Base-by-base conservation (phyloP, 2,113 vertebrate genomes). In the Uria lomvia region DNA sequence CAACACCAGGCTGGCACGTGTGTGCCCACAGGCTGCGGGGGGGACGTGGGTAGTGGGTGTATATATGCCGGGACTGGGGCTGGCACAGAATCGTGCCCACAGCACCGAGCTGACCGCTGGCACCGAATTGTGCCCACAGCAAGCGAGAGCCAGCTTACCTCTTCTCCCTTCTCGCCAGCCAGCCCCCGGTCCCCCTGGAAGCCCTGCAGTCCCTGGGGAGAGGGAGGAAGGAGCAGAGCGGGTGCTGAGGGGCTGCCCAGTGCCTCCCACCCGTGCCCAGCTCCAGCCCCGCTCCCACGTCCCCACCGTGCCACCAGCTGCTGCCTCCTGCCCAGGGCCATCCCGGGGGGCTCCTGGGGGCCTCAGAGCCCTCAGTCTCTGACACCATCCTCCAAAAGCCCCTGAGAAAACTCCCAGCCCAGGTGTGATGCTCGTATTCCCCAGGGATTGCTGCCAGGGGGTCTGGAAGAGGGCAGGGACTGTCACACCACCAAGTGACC, bases 151-250 rank as follows among this genome's bases (percentile, higher is more conserved):
- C 86, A 40, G 9, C 98, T 98, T 87, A 99, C 99, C 98, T 99
- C 98, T 22, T 99, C 99, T 74, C 99, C 99, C 82, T 98, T 98
- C 83, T 99, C 98, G 2, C 99, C 99, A 88, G 97, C 75, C 58
- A 97, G 90, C 17, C 99, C 99, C 22, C 95, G 96, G 74, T 99
- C 99, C 11, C 99, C 99, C 84, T 98, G 98, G 97, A 98, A 99
- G 42, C 99, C 99, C 95, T 98, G 98, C 8, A 80, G 97, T 12
- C 99, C 99, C 99, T 99, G 90, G 1, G 4, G 60, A 86, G 91
- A 72, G 23, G 53, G 34, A 77, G 34, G 43, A 66, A 75, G 56
- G 60, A 78, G 74, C 67, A 87, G 70, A 72, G 40, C 3, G 3
- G 42, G 71, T 2, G 8, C n/a, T 81, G 77, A 81, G 71, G 56